phyloP scores from a whole-genome alignment of 2,797 vertebrate genomes.

The Fringilla coelebs region DNA sequence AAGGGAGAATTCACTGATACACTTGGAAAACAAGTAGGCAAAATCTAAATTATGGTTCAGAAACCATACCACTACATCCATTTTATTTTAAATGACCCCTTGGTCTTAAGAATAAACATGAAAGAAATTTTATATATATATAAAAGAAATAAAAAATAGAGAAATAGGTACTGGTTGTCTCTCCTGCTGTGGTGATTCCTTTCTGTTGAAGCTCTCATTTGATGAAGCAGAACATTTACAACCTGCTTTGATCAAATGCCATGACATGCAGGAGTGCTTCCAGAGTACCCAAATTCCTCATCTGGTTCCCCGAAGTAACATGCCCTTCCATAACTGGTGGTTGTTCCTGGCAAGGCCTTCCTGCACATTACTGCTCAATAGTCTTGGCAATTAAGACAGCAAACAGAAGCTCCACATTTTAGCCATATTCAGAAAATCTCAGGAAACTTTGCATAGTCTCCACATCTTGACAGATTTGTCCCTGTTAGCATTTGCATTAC shows the following conservation, averaged over 20 bases:
- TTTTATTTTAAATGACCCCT: neutral
- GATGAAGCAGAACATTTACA: neutral
- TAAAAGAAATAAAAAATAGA: neutral
- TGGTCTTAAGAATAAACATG: neutral
- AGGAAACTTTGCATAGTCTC: neutral
- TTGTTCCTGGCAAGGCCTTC: neutral
- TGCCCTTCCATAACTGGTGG: neutral
- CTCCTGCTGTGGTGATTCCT: neutral
- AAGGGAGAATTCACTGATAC: neutral
- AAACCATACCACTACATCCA: neutral
- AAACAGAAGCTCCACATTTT: neutral
- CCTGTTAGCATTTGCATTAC: neutral
- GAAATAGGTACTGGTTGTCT: neutral
- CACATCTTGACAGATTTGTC: neutral
- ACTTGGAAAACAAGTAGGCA: neutral
- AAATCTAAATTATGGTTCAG: neutral
- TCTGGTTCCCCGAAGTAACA: neutral
- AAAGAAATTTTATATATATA: neutral
- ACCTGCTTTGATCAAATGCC: neutral
- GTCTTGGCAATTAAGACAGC: neutral
- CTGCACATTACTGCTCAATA: neutral
- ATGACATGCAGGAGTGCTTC: neutral
- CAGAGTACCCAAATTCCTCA: neutral
- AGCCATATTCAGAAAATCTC: neutral
- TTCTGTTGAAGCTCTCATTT: neutral